These are phyloP conservation scores for Genyomyrus donnyi DNA, from an alignment of 2,113 vertebrate species.

Conservation along the genomic window DNA sequence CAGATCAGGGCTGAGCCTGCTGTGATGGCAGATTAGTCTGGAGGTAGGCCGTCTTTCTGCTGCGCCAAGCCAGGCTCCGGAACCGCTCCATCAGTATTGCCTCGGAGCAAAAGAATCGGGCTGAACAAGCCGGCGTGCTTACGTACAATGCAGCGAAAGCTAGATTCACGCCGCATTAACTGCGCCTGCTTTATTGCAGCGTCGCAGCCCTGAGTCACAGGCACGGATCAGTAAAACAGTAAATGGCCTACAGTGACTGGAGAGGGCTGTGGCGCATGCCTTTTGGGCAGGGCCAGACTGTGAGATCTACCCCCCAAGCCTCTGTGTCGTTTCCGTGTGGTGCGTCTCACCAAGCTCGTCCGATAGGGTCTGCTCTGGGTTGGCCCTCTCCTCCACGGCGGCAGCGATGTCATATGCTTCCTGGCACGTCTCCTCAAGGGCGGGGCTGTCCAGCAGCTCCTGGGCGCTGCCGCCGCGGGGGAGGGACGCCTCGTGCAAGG, in stretches of 20 bases:
- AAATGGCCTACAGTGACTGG: background rate
- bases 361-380: constrained; percentile 56
- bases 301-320: background rate
- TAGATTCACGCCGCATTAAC: background rate
- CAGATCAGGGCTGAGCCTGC: background rate
- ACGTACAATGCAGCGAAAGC: background rate
- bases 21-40: background rate
- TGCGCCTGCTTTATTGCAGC: background rate
- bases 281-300: background rate
- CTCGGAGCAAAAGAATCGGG: background rate
- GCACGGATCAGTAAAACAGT: background rate
- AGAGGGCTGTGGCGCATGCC: background rate
- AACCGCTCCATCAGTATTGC: background rate
- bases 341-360: constrained; percentile 66
- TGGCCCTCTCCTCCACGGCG: constrained; percentile 68
- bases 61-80: background rate
- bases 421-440: constrained; percentile 67
- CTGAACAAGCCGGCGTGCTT: background rate
- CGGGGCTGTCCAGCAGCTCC: constrained; percentile 71
- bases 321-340: background rate
- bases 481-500: constrained; percentile 63
- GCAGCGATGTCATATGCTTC: constrained; percentile 68
- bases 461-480: constrained; percentile 72
- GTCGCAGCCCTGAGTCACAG: background rate
- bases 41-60: background rate